Evolutionary conservation across 2,888 invertebrate species (phyloP).

Genomic region (Cyrtodaria siliqua): DNA sequence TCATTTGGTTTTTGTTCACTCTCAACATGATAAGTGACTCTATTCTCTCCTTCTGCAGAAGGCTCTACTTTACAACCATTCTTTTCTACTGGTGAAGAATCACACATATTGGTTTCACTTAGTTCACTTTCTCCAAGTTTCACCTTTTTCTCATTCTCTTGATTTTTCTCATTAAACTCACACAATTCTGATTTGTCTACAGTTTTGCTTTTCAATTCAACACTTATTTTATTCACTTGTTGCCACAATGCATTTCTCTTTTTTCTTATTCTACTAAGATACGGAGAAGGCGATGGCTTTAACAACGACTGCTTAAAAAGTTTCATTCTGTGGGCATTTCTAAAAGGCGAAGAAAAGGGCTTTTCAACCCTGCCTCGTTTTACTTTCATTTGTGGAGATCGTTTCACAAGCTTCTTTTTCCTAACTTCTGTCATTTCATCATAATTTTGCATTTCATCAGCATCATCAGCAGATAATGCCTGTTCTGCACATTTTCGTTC

Average conservation of each 20-base stretch:
- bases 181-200: too few relatives aligned
- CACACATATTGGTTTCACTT: too few relatives aligned
- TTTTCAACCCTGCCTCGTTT: slow-evolving; percentile 15
- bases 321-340: slow-evolving; percentile 13
- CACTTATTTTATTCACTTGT: slow-evolving; percentile 1
- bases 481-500: slow-evolving; percentile 34
- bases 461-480: neutral
- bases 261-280: slow-evolving; percentile 32
- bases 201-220: slow-evolving; percentile 15
- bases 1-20: slow-evolving; percentile 14
- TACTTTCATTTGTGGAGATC: slow-evolving; percentile 16
- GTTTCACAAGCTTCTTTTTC: neutral
- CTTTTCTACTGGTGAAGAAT: too few relatives aligned
- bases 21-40: slow-evolving; percentile 19
- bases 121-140: too few relatives aligned
- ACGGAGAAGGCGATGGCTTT: slow-evolving; percentile 10
- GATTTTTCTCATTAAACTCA: too few relatives aligned
- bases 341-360: slow-evolving; percentile 8
- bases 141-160: too few relatives aligned
- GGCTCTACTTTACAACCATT: too few relatives aligned
- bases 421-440: slow-evolving; percentile 9
- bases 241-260: slow-evolving; percentile 10
- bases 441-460: slow-evolving; percentile 13
- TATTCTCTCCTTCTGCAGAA: neutral
- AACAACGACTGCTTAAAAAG: slow-evolving; percentile 45